Conservation (phyloP, 2,888 invertebrate genomes). For the Agonum fuliginosum region DNA sequence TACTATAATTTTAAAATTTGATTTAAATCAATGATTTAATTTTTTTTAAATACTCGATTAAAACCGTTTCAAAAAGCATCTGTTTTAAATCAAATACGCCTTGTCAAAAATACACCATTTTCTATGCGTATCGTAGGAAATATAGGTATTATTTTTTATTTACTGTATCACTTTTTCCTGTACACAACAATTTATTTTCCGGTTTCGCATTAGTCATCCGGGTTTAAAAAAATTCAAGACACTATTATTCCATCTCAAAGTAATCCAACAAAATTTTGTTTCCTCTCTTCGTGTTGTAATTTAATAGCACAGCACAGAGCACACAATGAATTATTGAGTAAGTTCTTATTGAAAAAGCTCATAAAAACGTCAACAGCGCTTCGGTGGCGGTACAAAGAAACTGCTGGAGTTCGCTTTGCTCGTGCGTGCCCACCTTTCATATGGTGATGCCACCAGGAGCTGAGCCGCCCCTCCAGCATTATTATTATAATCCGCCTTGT, state of each 20-base stretch:
- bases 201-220: too few species aligned
- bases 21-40: too few species aligned
- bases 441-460: slow-evolving; percentile 25
- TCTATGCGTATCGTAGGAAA: too few species aligned
- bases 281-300: slow-evolving; percentile 2
- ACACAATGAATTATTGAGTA: slow-evolving; percentile 33
- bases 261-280: slow-evolving; percentile 34
- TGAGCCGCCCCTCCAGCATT: background rate
- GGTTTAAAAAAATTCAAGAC: slow-evolving; percentile 26
- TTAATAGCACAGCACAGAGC: slow-evolving; percentile 5
- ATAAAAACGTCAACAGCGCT: slow-evolving; percentile 50
- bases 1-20: too few species aligned
- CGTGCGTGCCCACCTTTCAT: slow-evolving; percentile 47
- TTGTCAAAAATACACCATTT: too few species aligned
- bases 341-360: slow-evolving; percentile 45
- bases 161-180: too few species aligned
- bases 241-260: slow-evolving; percentile 1
- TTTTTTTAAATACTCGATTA: too few species aligned
- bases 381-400: slow-evolving; percentile 30
- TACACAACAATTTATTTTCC: too few species aligned
- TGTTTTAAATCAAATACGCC: too few species aligned
- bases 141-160: too few species aligned
- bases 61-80: too few species aligned
- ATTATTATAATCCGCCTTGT: slow-evolving; percentile 50
- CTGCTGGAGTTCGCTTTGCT: slow-evolving; percentile 11